These are phyloP conservation scores for Takifugu rubripes DNA, from an alignment of 2,797 vertebrate species.

Conservation along the genomic window DNA sequence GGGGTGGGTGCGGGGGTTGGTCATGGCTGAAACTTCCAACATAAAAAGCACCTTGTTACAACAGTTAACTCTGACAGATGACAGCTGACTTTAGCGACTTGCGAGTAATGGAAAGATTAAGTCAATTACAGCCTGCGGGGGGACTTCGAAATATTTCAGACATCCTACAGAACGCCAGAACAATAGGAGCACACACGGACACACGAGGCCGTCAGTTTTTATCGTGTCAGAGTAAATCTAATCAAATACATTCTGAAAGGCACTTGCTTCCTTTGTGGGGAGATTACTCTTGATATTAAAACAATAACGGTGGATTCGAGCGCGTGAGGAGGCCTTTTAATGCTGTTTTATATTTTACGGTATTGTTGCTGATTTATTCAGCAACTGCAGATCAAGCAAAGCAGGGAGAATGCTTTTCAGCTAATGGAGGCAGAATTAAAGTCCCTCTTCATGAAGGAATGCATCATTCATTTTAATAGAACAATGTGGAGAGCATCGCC, in stretches of 20 bases:
- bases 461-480: not conserved
- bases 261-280: not conserved
- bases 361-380: conserved; percentile 40
- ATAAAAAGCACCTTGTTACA: conserved; percentile 58
- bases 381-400: conserved; percentile 39
- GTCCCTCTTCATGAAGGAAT: conserved; percentile 3
- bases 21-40: conserved; percentile 35
- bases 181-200: conserved; percentile 29
- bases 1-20: not conserved
- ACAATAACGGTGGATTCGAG: not conserved
- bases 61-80: conserved; percentile 65
- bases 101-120: conserved; percentile 68
- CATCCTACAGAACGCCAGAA: conserved; percentile 53
- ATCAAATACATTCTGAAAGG: conserved; percentile 18
- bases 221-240: conserved; percentile 24
- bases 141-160: conserved; percentile 57
- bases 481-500: not conserved
- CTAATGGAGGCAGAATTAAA: conserved; percentile 8
- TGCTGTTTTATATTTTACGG: conserved; percentile 20
- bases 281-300: conserved; percentile 22
- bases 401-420: conserved; percentile 18
- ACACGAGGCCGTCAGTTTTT: conserved; percentile 20
- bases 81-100: conserved; percentile 55
- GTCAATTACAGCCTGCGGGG: conserved; percentile 69
- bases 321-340: conserved; percentile 6